These are phyloP conservation scores for Plutella xylostella DNA, from an alignment of 2,888 invertebrate species.

Conservation along the genomic window DNA sequence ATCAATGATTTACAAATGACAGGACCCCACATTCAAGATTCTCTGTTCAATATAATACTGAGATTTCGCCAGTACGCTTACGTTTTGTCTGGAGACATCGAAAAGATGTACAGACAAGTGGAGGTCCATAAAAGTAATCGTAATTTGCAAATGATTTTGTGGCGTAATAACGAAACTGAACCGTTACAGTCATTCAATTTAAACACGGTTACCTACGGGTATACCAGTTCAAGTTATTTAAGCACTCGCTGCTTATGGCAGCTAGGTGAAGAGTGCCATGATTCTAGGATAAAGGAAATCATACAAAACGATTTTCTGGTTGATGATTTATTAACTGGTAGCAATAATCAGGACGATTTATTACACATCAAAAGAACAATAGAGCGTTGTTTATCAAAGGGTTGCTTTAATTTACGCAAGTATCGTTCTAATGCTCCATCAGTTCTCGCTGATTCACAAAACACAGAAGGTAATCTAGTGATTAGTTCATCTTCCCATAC, in stretches of 20 bases:
- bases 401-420: slow-evolving; percentile 12
- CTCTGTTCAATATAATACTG: background rate
- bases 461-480: background rate
- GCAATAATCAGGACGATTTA: background rate
- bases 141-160: slow-evolving; percentile 9
- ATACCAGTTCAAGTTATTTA: background rate
- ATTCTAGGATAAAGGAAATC: background rate
- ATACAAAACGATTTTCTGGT: background rate
- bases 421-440: slow-evolving; percentile 5
- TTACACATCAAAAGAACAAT: background rate
- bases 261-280: slow-evolving; percentile 5
- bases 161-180: slow-evolving; percentile 7
- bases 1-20: background rate
- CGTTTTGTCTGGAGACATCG: slow-evolving; percentile 5
- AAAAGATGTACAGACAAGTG: slow-evolving; percentile 20
- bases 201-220: slow-evolving; percentile 1
- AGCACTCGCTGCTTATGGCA: background rate
- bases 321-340: background rate
- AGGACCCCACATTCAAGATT: background rate
- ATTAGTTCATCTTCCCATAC: background rate
- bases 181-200: background rate
- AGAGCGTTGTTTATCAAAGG: background rate
- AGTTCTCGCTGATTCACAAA: background rate
- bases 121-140: background rate
- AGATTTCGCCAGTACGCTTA: background rate